A percentile compares a stretch with the other conserved stretches of the same genome.
These are phyloP conservation scores for Hirtodrosophila cameraria DNA, from an alignment of 2,888 invertebrate genomes.

Conservation along the genomic window DNA sequence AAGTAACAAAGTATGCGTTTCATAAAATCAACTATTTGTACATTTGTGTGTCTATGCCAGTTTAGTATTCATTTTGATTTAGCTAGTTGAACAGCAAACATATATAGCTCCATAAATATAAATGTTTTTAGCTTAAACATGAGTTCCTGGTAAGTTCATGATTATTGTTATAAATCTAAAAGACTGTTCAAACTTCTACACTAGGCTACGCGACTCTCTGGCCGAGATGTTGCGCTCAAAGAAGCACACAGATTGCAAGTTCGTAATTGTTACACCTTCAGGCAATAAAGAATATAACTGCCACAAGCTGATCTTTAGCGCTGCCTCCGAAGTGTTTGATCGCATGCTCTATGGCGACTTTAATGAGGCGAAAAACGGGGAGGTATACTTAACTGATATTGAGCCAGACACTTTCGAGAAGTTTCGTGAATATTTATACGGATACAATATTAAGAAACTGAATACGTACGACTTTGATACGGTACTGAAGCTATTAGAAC, in stretches of 20 bases:
- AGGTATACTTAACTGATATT: conserved; percentile 27
- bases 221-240: neutral
- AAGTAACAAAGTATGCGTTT: no score
- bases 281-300: conserved; percentile 18
- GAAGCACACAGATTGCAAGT: conserved; percentile 8
- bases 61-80: no score
- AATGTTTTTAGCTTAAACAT: neutral
- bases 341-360: conserved; percentile 44
- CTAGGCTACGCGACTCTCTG: neutral
- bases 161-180: no score
- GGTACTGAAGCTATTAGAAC: conserved; percentile 2
- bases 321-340: conserved; percentile 44
- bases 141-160: conserved; percentile 9
- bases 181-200: neutral
- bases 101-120: no score
- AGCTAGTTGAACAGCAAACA: no score
- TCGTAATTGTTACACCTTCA: neutral
- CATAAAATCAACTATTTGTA: no score
- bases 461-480: conserved; percentile 2
- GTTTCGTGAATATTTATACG: conserved; percentile 10
- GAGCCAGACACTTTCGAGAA: conserved; percentile 9
- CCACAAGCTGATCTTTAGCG: conserved; percentile 38
- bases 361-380: conserved; percentile 18
- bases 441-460: neutral
- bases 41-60: no score